phyloP scores from a whole-genome alignment of 2,888 invertebrate species.

The Orthonevra nobilis region DNA sequence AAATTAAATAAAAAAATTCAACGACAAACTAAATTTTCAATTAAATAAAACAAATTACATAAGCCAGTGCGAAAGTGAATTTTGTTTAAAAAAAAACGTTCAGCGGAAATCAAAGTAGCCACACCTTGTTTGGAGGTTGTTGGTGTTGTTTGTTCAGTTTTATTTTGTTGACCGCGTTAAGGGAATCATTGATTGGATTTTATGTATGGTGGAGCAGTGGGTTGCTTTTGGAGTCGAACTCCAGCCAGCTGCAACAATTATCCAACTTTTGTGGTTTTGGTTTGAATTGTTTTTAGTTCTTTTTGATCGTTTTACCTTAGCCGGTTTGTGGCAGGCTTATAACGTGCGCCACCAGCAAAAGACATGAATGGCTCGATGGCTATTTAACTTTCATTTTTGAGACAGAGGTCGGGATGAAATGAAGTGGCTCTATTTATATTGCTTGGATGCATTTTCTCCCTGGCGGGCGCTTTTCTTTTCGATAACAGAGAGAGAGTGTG shows the following conservation, averaged over 20 bases:
- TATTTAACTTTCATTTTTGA: constrained; percentile 58
- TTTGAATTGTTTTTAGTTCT: constrained; percentile 3
- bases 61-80: constrained; percentile 42
- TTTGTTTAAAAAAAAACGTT: constrained; percentile 11
- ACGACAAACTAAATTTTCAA: constrained; percentile 28
- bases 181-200: constrained; percentile 36
- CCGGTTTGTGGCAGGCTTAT: background rate
- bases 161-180: constrained; percentile 7
- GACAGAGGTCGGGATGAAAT: background rate
- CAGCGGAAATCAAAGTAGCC: constrained; percentile 9
- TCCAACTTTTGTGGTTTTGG: constrained; percentile 41
- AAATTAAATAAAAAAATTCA: constrained; percentile 15
- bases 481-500: no score
- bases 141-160: background rate
- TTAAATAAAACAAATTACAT: constrained; percentile 49
- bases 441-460: constrained; percentile 22
- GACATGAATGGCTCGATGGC: constrained; percentile 5
- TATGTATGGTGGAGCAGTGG: background rate
- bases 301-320: constrained; percentile 30
- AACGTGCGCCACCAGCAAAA: background rate
- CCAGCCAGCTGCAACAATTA: background rate
- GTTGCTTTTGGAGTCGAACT: background rate
- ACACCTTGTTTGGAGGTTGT: constrained; percentile 56
- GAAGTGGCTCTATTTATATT: background rate
- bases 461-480: background rate